Percentiles rank a stretch among this genome's conserved stretches.
Evolutionary conservation across 2,797 vertebrate species (phyloP).

Genomic region (Neostethus bicornis): DNA sequence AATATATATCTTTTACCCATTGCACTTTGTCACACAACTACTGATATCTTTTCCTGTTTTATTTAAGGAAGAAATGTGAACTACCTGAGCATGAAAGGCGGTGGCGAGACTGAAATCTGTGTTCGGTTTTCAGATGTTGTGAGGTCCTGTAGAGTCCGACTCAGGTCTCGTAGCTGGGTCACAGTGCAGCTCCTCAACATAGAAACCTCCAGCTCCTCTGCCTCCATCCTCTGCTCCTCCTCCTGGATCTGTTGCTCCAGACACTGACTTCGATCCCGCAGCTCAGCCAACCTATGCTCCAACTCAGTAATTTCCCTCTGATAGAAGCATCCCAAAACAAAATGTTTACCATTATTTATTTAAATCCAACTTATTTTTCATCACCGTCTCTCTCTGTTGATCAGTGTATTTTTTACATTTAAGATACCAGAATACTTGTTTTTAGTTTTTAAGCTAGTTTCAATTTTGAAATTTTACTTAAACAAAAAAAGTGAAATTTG

Average conservation of each 20-base stretch:
- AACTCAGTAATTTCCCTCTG: slow-evolving; percentile 86
- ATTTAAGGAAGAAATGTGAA: not conserved
- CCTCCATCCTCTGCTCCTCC: slow-evolving; percentile 76
- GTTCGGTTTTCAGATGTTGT: slow-evolving; percentile 74
- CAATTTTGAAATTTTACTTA: not conserved
- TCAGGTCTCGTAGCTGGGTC: slow-evolving; percentile 80
- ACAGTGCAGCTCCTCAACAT: slow-evolving; percentile 73
- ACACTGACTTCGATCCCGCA: slow-evolving; percentile 77
- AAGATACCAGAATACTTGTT: not conserved
- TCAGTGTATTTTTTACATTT: too few species aligned
- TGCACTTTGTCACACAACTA: not conserved
- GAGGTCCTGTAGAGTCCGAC: slow-evolving; percentile 79
- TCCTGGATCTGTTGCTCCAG: slow-evolving; percentile 81
- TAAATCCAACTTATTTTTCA: not conserved
- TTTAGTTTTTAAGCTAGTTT: not conserved
- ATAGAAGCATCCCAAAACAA: not conserved
- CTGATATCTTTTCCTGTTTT: not conserved
- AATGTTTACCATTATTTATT: not conserved
- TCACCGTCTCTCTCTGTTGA: not conserved
- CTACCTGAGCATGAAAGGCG: slow-evolving; percentile 82
- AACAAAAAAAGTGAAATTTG: not conserved
- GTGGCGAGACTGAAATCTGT: slow-evolving; percentile 73
- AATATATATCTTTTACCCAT: not conserved
- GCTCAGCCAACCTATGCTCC: slow-evolving; percentile 74
- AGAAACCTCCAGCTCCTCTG: slow-evolving; percentile 77